Evolutionary conservation across 2,888 invertebrate species (phyloP), one percentile per base, ranked within the genome.

Genomic region (Dicranocentrus wangi): DNA sequence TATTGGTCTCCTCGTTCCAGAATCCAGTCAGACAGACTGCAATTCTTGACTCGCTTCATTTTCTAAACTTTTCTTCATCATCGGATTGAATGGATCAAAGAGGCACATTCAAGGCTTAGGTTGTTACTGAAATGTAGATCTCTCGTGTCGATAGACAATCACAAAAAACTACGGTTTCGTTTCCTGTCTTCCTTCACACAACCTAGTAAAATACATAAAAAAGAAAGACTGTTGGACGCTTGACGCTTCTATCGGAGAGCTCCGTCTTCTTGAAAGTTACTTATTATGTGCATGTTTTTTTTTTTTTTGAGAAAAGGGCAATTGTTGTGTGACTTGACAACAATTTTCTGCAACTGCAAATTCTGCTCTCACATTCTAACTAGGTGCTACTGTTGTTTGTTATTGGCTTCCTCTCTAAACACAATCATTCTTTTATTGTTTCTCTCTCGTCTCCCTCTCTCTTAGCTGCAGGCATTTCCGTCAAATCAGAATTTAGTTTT

Each of bases 1-100:
- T 81, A 81, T 81, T 81, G 77, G 76, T 77, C 81, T 81, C 73
- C 81, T 81, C 76, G 71, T 81, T 81, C 68, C 71, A 77, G 70
- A 72, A 81, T 73, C 75, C 75, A 75, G 81, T n/a, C n/a, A n/a
- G n/a, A n/a, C n/a, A 73, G 63, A n/a, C n/a, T n/a, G n/a, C n/a
- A n/a, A n/a, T n/a, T n/a, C n/a, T n/a, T n/a, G n/a, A n/a, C n/a
- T n/a, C n/a, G n/a, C n/a, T n/a, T n/a, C n/a, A n/a, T n/a, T n/a
- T n/a, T n/a, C n/a, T n/a, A n/a, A n/a, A n/a, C n/a, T n/a, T n/a
- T n/a, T n/a, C n/a, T n/a, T n/a, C n/a, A n/a, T n/a, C n/a, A n/a
- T n/a, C n/a, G n/a, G n/a, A n/a, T n/a, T n/a, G n/a, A n/a, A n/a
- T n/a, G n/a, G n/a, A n/a, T n/a, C n/a, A n/a, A n/a, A n/a, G n/a